A percentile compares a stretch with the other conserved stretches of the same genome.
Evolutionary conservation across 2,797 vertebrate species (phyloP).

Genomic region (Cirrhinus molitorella): DNA sequence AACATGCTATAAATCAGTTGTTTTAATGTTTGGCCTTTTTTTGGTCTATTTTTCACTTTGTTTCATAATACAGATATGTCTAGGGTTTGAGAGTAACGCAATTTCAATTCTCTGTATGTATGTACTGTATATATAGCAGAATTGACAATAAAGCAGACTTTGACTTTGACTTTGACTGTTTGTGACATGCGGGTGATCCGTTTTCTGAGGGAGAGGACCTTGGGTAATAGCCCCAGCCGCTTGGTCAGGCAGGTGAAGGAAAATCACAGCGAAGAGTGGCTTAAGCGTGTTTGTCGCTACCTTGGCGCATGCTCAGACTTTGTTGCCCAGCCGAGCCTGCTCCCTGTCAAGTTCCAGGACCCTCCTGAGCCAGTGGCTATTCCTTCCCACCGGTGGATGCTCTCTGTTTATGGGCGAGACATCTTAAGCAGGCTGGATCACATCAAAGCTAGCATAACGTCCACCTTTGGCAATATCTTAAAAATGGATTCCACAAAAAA

Average conservation of each 20-base stretch:
- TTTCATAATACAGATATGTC: background rate
- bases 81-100: no score
- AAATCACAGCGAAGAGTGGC: background rate
- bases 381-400: background rate
- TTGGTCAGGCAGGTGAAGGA: background rate
- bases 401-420: constrained; percentile 17
- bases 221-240: background rate
- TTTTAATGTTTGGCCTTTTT: background rate
- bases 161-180: no score
- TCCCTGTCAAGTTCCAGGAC: background rate
- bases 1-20: background rate
- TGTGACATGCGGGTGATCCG: background rate
- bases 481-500: constrained; percentile 28
- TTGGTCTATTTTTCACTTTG: background rate
- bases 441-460: constrained; percentile 8
- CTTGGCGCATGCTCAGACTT: background rate
- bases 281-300: background rate
- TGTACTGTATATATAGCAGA: no score
- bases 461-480: background rate
- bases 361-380: background rate
- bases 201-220: background rate
- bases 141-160: no score
- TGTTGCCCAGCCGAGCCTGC: background rate
- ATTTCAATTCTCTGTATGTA: no score
- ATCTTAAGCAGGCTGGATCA: background rate